Percentiles rank a stretch among this genome's conserved stretches.
These are phyloP conservation scores for Pantherophis guttatus DNA, from an alignment of 2,113 vertebrate species.

Conservation along the genomic window DNA sequence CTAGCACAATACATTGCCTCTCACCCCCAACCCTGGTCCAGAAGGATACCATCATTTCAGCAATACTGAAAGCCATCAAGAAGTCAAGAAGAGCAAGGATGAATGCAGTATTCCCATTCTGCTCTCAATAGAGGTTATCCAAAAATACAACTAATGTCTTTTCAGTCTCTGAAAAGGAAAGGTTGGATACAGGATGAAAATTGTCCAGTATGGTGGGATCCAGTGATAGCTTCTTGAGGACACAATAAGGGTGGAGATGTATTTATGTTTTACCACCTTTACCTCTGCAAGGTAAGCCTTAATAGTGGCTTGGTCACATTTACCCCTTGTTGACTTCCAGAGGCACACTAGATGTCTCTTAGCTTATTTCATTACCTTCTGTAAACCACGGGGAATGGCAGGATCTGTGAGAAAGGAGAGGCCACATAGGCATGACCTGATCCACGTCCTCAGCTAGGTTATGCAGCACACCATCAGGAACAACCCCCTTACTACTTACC, in stretches of 20 bases:
- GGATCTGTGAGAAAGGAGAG: neutral
- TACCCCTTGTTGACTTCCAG: neutral
- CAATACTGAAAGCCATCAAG: neutral
- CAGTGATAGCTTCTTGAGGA: neutral
- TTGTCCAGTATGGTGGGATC: neutral
- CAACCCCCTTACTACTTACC: too few species aligned
- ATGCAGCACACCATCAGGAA: neutral
- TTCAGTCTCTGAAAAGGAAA: neutral
- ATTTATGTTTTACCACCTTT: neutral
- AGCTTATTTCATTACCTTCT: neutral
- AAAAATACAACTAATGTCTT: neutral
- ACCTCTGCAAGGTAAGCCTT: neutral
- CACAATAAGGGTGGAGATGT: neutral
- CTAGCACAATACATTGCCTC: neutral
- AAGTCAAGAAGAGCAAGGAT: neutral
- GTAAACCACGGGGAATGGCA: neutral
- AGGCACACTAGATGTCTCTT: neutral
- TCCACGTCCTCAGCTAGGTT: neutral
- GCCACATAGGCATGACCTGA: too few species aligned
- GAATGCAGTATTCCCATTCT: neutral
- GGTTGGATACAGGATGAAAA: neutral
- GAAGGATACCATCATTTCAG: neutral
- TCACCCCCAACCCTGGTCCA: neutral
- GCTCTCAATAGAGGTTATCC: neutral
- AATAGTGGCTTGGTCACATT: neutral